Percentiles rank a stretch among this genome's conserved stretches.
These are phyloP conservation scores for Drosophila trapezifrons DNA, from an alignment of 1,140 invertebrate genomes.

Conservation along the genomic window DNA sequence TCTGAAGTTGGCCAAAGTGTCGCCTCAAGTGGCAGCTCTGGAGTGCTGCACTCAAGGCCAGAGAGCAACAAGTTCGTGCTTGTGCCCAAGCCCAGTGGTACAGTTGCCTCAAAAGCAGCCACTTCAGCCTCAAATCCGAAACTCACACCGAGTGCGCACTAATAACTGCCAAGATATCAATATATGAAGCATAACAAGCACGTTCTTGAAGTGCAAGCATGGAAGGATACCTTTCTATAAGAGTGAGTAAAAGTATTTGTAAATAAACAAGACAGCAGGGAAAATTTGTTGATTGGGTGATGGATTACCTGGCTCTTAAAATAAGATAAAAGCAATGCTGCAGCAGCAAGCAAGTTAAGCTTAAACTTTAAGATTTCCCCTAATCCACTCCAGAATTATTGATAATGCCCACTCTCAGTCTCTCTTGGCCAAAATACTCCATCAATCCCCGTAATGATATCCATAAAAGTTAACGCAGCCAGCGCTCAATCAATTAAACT, in stretches of 20 bases:
- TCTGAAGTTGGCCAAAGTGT: constrained; percentile 31
- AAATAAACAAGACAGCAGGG: neutral
- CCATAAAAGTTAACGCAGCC: constrained; percentile 1
- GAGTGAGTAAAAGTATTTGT: neutral
- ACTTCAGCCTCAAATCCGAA: neutral
- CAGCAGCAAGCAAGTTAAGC: too few relatives aligned
- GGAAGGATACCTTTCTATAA: too few relatives aligned
- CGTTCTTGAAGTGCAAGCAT: neutral
- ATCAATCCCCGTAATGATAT: constrained; percentile 21
- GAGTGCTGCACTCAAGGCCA: constrained; percentile 28
- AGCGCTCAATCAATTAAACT: constrained; percentile 58
- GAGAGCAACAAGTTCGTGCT: constrained; percentile 22
- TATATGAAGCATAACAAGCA: neutral
- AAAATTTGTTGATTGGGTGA: neutral
- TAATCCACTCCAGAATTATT: constrained; percentile 2
- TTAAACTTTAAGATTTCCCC: neutral
- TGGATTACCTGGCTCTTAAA: neutral
- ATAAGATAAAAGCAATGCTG: neutral
- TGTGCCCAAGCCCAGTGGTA: neutral
- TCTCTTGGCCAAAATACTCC: neutral
- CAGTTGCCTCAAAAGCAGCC: constrained; percentile 1
- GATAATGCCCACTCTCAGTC: constrained; percentile 2
- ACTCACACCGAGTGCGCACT: neutral
- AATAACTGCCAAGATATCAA: neutral
- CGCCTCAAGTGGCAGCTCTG: constrained; percentile 30